Base-by-base conservation (phyloP, 1,140 invertebrate species). In the Trachymyrmex septentrionalis region DNA sequence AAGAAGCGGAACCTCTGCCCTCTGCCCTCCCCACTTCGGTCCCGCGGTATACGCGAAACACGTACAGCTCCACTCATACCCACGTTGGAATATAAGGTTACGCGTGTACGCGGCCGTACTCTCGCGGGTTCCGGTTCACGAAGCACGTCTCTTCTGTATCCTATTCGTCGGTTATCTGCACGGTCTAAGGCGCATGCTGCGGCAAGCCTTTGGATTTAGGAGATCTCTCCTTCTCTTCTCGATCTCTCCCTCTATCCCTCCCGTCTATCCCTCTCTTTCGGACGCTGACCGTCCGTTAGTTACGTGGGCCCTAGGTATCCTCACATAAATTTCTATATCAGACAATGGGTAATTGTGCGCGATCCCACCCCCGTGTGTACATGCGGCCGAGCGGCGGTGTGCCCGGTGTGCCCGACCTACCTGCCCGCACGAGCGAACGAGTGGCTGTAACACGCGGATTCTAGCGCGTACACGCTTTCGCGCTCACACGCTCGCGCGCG, bases 281-380 rank as follows among this genome's bases (percentile, higher is more conserved):
- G 59, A 81, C n/a, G 75, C 86, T 91, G 91, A 88, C 89, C 93
- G 92, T 92, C 90, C 89, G 93, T 95, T 94, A 92, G 94, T 94
- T 95, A 94, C 93, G 92, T 92, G 92, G 92, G 89, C 89, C 88
- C 86, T 89, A 78, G 91, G 88, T 93, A 95, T 93, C 93, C 92
- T 92, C 91, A 94, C 94, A 95, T 95, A 95, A 95, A 95, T 95
- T 95, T 94, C 94, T 93, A 93, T 95, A 95, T 95, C 95, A 93
- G 94, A 95, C 95, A 95, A 95, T 95, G 92, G 94, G 94, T 95
- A 95, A 95, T 95, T 95, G 95, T 95, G 92, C 94, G 93, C 94
- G 93, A 95, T 93, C 93, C 93, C 92, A 91, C 89, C 85, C 86
- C 80, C 85, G 87, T 78, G 66, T 78, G 82, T 88, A 63, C 78